These are phyloP conservation scores for Reticulitermes speratus DNA, from an alignment of 1,140 invertebrate species.

Conservation along the genomic window DNA sequence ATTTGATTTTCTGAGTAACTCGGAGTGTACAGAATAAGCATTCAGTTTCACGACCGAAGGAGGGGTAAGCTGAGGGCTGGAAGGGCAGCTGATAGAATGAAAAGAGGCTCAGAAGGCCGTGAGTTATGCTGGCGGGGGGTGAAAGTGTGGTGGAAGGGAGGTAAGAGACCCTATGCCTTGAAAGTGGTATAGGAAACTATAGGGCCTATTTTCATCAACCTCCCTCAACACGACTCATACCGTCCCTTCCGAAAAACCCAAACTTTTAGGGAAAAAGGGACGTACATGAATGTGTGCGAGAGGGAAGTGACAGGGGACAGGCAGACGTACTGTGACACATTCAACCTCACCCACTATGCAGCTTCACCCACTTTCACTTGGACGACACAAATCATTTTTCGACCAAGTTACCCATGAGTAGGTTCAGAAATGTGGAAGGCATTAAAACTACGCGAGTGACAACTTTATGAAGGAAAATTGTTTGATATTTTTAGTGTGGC, in stretches of 20 bases:
- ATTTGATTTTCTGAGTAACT: conserved; percentile 5
- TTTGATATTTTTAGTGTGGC: neutral
- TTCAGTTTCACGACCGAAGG: neutral
- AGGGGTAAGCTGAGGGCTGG: neutral
- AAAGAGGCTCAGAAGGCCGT: neutral
- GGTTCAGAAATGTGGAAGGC: neutral
- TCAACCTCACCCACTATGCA: conserved; percentile 4
- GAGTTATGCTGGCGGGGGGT: neutral
- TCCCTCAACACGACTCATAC: neutral
- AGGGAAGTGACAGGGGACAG: neutral
- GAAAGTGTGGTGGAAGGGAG: conserved; percentile 7
- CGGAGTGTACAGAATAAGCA: conserved; percentile 6
- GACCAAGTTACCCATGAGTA: conserved; percentile 14
- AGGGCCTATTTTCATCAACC: conserved; percentile 6
- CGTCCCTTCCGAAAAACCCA: neutral
- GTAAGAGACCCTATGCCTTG: neutral
- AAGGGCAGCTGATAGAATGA: conserved; percentile 15
- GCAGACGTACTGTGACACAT: neutral
- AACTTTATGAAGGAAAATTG: neutral
- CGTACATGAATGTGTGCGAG: neutral
- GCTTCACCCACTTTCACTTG: neutral
- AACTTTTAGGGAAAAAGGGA: conserved; percentile 19
- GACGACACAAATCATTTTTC: conserved; percentile 13
- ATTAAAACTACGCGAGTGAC: neutral
- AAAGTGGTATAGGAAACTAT: neutral